Conservation (phyloP, 2,888 invertebrate genomes). For the Cephus rjabovi region DNA sequence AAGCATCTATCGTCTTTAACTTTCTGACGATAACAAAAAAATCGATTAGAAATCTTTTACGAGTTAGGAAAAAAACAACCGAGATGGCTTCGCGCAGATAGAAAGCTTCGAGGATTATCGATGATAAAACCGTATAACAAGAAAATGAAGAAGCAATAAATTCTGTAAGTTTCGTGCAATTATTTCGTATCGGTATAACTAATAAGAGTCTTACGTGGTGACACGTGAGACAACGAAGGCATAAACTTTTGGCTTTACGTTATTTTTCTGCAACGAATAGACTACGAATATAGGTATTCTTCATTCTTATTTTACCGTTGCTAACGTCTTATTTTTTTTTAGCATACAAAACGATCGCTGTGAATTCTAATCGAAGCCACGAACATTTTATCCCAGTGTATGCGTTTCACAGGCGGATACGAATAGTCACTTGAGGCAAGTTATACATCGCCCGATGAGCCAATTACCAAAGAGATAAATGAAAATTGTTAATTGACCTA, state of each 20-base stretch:
- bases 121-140: neutral
- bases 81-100: neutral
- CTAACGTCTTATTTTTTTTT: neutral
- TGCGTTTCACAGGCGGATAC: neutral
- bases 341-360: neutral
- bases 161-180: neutral
- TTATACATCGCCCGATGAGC: neutral
- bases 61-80: neutral
- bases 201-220: neutral
- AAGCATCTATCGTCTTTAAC: neutral
- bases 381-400: neutral
- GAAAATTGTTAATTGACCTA: neutral
- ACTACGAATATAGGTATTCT: neutral
- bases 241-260: constrained; percentile 26
- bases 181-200: neutral
- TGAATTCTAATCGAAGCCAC: neutral
- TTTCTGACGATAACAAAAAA: neutral
- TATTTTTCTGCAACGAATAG: constrained; percentile 42
- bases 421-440: neutral
- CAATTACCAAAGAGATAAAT: neutral
- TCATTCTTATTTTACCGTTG: neutral
- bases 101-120: neutral
- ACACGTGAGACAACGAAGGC: neutral
- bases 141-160: neutral
- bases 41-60: neutral